These are phyloP conservation scores for Ailurus styani DNA, from an alignment of 2,113 vertebrate species.

Conservation along the genomic window DNA sequence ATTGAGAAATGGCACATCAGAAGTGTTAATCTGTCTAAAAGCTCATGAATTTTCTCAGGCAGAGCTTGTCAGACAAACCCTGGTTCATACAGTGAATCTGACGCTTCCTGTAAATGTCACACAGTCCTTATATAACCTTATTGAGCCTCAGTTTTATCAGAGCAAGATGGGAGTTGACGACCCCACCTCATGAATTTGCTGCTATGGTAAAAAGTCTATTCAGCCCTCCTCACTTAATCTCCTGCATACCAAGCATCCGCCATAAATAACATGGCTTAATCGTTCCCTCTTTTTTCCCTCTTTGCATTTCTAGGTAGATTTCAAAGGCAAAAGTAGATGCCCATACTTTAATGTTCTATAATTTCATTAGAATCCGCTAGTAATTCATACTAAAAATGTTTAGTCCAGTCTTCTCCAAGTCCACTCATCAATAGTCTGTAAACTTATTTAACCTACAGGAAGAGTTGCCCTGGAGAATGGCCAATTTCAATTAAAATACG, in stretches of 20 bases:
- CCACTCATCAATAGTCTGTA: not conserved
- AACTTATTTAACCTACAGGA: not conserved
- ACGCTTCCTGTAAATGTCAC: not conserved
- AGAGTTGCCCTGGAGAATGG: not conserved
- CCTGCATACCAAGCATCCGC: not conserved
- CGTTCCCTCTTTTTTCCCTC: not conserved
- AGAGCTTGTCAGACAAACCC: not conserved
- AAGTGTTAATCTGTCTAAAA: not conserved
- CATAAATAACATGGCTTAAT: not conserved
- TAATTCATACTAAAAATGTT: not conserved
- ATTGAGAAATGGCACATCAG: not conserved
- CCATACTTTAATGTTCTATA: not conserved
- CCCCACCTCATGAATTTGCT: not conserved
- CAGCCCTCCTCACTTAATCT: not conserved
- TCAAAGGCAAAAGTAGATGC: not conserved
- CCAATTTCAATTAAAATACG: not conserved
- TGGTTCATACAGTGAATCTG: not conserved
- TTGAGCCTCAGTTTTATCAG: not conserved
- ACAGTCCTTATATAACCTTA: not conserved
- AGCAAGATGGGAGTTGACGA: not conserved
- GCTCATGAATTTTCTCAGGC: not conserved
- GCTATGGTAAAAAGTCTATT: not conserved
- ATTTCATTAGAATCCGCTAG: not conserved
- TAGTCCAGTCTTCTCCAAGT: not conserved
- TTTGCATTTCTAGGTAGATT: not conserved